phyloP scores from a whole-genome alignment of 2,888 invertebrate species.

The Zelleria hepariella region DNA sequence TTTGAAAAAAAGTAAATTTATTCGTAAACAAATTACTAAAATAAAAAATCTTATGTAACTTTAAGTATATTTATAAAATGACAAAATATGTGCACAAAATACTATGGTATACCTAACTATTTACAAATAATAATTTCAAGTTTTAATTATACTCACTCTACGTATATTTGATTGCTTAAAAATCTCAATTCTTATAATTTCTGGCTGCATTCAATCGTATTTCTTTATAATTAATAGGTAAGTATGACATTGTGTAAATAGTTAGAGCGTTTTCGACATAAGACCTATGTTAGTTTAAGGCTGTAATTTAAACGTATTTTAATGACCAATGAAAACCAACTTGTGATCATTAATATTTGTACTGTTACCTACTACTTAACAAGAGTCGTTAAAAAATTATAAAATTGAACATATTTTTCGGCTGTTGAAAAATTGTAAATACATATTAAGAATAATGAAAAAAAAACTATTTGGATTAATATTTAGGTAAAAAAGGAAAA shows the following conservation, averaged over 20 bases:
- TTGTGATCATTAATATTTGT: conserved; percentile 75
- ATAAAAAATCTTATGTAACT: conserved; percentile 50
- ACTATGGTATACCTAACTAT: not conserved
- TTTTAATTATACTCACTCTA: not conserved
- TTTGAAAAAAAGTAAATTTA: conserved; percentile 60
- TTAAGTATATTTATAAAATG: conserved; percentile 13
- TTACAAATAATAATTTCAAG: conserved; percentile 5
- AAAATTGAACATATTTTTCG: conserved; percentile 73
- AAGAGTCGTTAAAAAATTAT: conserved; percentile 73
- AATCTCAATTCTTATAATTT: conserved; percentile 14
- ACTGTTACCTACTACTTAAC: conserved; percentile 73
- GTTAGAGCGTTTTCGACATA: conserved; percentile 43
- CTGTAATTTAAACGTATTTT: conserved; percentile 70
- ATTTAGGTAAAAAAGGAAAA: conserved; percentile 69
- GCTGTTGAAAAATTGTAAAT: conserved; percentile 72
- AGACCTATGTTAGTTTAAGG: conserved; percentile 68
- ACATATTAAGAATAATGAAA: conserved; percentile 69
- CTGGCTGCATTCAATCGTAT: conserved; percentile 14
- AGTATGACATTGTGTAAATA: conserved; percentile 38
- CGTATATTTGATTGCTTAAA: not conserved
- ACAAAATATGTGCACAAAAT: not conserved
- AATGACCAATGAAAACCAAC: conserved; percentile 75
- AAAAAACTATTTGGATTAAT: conserved; percentile 71
- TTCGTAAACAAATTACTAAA: conserved; percentile 61
- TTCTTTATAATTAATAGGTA: too few relatives aligned